phyloP scores from a whole-genome alignment of 2,888 invertebrate genomes.

The Venusia cambrica region DNA sequence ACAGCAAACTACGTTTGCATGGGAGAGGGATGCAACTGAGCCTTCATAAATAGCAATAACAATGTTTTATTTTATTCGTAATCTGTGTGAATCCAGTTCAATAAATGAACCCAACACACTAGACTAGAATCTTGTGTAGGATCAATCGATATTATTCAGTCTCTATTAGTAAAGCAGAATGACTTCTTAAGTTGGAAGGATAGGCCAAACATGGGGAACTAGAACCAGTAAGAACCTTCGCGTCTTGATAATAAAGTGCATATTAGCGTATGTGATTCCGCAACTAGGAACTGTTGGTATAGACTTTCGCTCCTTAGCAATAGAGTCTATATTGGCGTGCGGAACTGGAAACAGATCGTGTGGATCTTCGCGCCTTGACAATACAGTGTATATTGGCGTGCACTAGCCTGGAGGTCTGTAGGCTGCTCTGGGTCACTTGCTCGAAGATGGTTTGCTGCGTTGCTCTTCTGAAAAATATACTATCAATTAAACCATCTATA shows the following conservation, averaged over 20 bases:
- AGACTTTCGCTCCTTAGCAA: conserved; percentile 17
- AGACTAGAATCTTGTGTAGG: no score
- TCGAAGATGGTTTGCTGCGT: conserved; percentile 56
- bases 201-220: no score
- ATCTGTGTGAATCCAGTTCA: no score
- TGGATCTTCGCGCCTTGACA: conserved; percentile 17
- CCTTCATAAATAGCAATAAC: no score
- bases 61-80: no score
- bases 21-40: no score
- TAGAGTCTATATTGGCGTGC: conserved; percentile 18
- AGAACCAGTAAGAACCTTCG: neutral
- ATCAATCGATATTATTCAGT: no score
- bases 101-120: no score
- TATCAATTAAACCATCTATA: no score
- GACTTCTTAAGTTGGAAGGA: no score
- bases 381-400: conserved; percentile 18
- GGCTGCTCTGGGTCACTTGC: conserved; percentile 52
- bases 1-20: no score
- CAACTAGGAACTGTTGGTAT: conserved; percentile 15
- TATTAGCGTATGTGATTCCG: conserved; percentile 2
- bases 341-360: conserved; percentile 13
- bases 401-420: conserved; percentile 17
- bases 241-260: conserved; percentile 4
- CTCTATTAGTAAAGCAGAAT: no score
- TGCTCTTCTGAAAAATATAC: conserved; percentile 56